A percentile compares a stretch with the other conserved stretches of the same genome.
Conservation (phyloP, 2,888 invertebrate species). For the Lochmaea crataegi region DNA sequence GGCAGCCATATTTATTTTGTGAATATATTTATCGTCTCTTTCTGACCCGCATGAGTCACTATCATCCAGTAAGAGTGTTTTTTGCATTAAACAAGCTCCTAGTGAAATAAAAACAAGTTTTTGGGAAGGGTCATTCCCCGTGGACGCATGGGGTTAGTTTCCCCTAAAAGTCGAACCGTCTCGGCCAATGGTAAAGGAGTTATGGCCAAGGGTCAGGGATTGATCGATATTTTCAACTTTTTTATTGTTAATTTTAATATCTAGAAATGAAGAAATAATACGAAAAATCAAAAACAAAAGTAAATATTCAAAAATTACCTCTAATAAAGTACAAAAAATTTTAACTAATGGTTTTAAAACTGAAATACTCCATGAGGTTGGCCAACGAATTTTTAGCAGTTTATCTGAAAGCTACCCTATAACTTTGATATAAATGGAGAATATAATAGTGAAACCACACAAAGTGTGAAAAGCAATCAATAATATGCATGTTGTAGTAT, state of each 20-base stretch:
- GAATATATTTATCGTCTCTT: conserved; percentile 32
- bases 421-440: no score
- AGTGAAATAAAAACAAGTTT: conserved; percentile 39
- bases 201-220: conserved; percentile 36
- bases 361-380: no score
- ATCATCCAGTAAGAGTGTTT: conserved; percentile 33
- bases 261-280: neutral
- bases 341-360: no score
- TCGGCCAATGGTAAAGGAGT: conserved; percentile 35
- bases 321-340: no score
- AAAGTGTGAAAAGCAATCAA: no score
- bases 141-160: conserved; percentile 38
- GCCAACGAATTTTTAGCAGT: no score
- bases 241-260: conserved; percentile 14
- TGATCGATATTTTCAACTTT: conserved; percentile 34
- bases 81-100: conserved; percentile 37
- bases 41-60: conserved; percentile 33
- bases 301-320: no score
- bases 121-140: conserved; percentile 41
- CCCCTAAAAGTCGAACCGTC: conserved; percentile 31
- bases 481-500: no score
- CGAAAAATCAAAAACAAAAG: neutral
- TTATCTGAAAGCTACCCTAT: no score
- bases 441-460: no score
- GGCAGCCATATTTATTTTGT: conserved; percentile 35